Evolutionary conservation across 2,888 invertebrate species (phyloP).

Genomic region (Tenthredo notha): DNA sequence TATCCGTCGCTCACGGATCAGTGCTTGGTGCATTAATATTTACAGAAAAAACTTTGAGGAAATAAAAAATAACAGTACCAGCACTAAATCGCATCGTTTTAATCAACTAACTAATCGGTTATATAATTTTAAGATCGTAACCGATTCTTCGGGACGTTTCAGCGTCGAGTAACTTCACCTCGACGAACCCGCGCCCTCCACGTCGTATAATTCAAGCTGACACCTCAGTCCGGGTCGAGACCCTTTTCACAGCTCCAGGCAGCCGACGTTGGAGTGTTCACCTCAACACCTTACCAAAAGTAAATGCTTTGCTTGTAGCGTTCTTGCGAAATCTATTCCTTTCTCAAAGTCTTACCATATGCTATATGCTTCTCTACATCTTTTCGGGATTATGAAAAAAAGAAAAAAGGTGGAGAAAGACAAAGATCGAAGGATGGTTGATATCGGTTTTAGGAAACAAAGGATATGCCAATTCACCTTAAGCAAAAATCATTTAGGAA

Average conservation of each 20-base stretch:
- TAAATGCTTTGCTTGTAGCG: constrained; percentile 32
- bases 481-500: neutral
- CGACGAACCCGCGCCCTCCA: constrained; percentile 57
- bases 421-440: neutral
- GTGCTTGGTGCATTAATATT: constrained; percentile 2
- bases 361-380: neutral
- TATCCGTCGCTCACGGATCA: constrained; percentile 3
- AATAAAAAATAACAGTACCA: neutral
- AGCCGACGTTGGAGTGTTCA: constrained; percentile 67
- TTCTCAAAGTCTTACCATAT: neutral
- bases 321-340: constrained; percentile 15
- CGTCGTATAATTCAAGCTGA: constrained; percentile 69
- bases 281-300: constrained; percentile 70
- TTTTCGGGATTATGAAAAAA: neutral
- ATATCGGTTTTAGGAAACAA: neutral
- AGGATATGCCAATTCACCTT: neutral
- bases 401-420: neutral
- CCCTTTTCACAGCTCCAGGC: constrained; percentile 70
- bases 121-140: neutral
- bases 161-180: constrained; percentile 18
- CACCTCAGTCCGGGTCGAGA: constrained; percentile 67
- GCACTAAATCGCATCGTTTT: neutral
- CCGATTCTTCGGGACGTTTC: neutral
- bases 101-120: neutral
- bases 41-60: neutral